Evolutionary conservation across 2,797 vertebrate species (phyloP), one percentile per base, ranked within the genome.

Genomic region (Sitta carolinensis): DNA sequence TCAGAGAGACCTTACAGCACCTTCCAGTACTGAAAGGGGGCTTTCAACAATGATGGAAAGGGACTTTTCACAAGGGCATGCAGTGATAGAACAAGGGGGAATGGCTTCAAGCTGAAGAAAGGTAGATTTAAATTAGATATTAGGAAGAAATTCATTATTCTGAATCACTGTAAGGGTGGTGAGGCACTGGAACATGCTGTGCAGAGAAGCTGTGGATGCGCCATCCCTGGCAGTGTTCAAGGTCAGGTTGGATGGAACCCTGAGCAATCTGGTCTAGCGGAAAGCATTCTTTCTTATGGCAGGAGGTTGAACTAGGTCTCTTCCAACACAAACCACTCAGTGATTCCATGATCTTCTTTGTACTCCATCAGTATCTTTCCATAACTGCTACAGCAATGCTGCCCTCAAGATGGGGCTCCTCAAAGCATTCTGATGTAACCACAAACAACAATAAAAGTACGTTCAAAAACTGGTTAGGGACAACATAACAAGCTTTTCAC

Each of bases 1-100:
- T 72, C 34, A 51, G 2, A 2, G 26, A 70, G n/a, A 52, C 30
- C 12, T 52, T 47, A 27, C 0, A 22, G 38, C 6, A 63, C n/a
- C 15, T 64, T 58, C 13, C 59, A 32, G 15, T 25, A 66, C 15
- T 0, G 0, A 36, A 54, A 59, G 2, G 9, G 7, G 13, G 26
- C 7, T 72, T 58, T 52, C 45, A 72, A 40, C n/a, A 64, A 70
- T 21, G 30, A 21, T 40, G 26, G 34, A 66, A 18, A 72, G 19
- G 4, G 22, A 42, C 34, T 66, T 48, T 48, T 52, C 36, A 62
- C 55, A 89, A 69, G 11, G 18, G 19, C 23, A 55, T 21, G 32
- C n/a, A 38, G 16, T 25, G 32, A 25, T 5, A 59, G 43, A 23
- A 68, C 18, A 72, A 72, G 13, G 3, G 12, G 17, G 3, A 72